Percentiles rank a stretch among this genome's conserved stretches.
Evolutionary conservation across 2,888 invertebrate genomes (phyloP).

Genomic region (Drosophila colorata): DNA sequence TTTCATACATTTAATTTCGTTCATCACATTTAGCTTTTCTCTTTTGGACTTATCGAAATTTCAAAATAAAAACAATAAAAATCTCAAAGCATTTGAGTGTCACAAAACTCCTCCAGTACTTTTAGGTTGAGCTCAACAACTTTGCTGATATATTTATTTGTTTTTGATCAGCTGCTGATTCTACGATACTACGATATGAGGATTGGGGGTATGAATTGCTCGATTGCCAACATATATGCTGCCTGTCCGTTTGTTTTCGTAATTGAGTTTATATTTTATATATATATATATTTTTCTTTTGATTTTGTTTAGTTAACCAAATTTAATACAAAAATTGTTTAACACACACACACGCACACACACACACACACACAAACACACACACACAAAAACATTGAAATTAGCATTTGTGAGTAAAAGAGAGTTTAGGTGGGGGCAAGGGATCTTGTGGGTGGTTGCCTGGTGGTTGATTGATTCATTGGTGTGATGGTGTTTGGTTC

Average conservation of each 20-base stretch:
- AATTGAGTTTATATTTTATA: conserved; percentile 35
- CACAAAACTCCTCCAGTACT: conserved; percentile 20
- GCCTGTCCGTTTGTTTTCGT: conserved; percentile 84
- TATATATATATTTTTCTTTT: conserved; percentile 17
- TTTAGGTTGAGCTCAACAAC: conserved; percentile 10
- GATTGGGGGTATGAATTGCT: conserved; percentile 78
- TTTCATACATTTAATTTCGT: conserved; percentile 47
- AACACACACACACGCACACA: conserved; percentile 41
- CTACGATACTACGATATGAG: conserved; percentile 52
- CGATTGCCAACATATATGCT: conserved; percentile 86
- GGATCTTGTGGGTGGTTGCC: conserved; percentile 27
- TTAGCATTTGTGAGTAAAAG: conserved; percentile 62
- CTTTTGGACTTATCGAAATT: conserved; percentile 73
- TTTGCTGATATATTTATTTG: conserved; percentile 12
- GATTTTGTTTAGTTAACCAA: conserved; percentile 70
- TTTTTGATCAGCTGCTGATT: conserved; percentile 55
- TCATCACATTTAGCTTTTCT: conserved; percentile 44
- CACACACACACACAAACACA: conserved; percentile 39
- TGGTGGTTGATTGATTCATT: conserved; percentile 30
- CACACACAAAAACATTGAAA: conserved; percentile 80
- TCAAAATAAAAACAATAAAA: conserved; percentile 66
- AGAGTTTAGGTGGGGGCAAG: conserved; percentile 24
- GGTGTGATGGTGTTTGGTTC: conserved; percentile 45
- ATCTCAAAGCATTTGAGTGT: conserved; percentile 42
- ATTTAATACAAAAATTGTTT: conserved; percentile 81